Evolutionary conservation across 2,888 invertebrate species (phyloP).

Genomic region (Aproaerema taeniolella): DNA sequence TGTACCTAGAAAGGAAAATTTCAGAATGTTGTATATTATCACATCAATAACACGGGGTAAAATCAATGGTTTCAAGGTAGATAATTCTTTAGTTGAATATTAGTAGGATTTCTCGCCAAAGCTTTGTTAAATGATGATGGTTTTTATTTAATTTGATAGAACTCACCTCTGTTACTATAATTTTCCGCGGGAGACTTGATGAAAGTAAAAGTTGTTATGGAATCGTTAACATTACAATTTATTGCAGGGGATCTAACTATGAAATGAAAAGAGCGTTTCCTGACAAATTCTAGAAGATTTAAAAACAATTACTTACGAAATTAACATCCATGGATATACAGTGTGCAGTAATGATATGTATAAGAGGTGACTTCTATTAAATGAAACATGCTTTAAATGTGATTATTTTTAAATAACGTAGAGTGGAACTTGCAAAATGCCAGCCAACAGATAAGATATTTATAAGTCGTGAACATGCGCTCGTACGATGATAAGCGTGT

Average conservation of each 20-base stretch:
- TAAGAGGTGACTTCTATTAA: constrained; percentile 65
- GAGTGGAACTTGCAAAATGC: constrained; percentile 44
- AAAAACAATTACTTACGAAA: constrained; percentile 38
- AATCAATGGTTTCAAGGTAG: not conserved
- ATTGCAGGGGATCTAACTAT: constrained; percentile 16
- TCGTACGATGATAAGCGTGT: too few species aligned
- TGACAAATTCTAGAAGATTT: constrained; percentile 82
- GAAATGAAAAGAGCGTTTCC: constrained; percentile 67
- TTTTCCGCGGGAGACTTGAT: constrained; percentile 36
- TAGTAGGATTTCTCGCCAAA: constrained; percentile 32
- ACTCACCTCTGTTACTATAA: constrained; percentile 62
- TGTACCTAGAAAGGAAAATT: constrained; percentile 8
- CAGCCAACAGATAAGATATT: constrained; percentile 19
- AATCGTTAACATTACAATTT: not conserved
- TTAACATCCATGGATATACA: constrained; percentile 63
- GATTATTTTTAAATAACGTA: constrained; percentile 21
- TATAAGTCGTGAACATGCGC: constrained; percentile 13
- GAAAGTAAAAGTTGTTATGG: constrained; percentile 17
- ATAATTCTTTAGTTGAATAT: constrained; percentile 23
- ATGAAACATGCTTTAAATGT: constrained; percentile 51
- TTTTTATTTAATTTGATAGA: constrained; percentile 38
- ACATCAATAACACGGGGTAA: not conserved
- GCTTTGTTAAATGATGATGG: constrained; percentile 32
- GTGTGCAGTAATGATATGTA: constrained; percentile 57
- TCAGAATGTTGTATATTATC: constrained; percentile 8